Evolutionary conservation across 1,140 invertebrate genomes (phyloP).

Genomic region (Meteorus sp.): DNA sequence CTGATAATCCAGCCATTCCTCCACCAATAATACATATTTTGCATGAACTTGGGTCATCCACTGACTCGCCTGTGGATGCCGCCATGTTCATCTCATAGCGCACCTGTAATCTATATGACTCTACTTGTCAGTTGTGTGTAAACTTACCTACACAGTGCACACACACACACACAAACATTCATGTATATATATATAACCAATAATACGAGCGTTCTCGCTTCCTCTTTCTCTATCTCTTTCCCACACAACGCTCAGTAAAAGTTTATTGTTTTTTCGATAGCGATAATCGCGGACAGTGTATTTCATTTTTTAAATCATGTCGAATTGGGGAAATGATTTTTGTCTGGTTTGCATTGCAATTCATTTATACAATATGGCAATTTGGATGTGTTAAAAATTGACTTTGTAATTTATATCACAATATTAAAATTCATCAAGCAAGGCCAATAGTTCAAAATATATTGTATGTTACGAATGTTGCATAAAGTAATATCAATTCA

Average conservation of each 20-base stretch:
- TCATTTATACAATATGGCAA: background rate
- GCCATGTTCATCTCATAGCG: slow-evolving; percentile 47
- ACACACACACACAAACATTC: no score
- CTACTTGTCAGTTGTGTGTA: slow-evolving; percentile 5
- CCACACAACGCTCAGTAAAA: no score
- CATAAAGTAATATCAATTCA: background rate
- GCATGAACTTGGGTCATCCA: slow-evolving; percentile 52
- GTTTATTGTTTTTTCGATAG: background rate
- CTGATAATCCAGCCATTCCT: slow-evolving; percentile 83
- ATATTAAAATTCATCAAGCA: background rate
- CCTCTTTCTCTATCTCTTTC: no score
- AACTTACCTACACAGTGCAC: background rate
- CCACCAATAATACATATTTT: slow-evolving; percentile 84
- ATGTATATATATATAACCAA: background rate
- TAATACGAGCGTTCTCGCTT: background rate
- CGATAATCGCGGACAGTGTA: background rate
- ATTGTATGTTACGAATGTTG: no score
- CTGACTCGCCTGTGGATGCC: slow-evolving; percentile 47
- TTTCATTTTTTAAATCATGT: background rate
- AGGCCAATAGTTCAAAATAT: no score
- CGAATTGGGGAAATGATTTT: no score
- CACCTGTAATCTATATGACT: slow-evolving; percentile 4
- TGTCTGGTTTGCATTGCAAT: background rate
- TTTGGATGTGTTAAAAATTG: background rate
- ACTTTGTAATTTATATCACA: background rate